These are phyloP conservation scores for Perdita meconis DNA, from an alignment of 2,888 invertebrate genomes.

Conservation along the genomic window DNA sequence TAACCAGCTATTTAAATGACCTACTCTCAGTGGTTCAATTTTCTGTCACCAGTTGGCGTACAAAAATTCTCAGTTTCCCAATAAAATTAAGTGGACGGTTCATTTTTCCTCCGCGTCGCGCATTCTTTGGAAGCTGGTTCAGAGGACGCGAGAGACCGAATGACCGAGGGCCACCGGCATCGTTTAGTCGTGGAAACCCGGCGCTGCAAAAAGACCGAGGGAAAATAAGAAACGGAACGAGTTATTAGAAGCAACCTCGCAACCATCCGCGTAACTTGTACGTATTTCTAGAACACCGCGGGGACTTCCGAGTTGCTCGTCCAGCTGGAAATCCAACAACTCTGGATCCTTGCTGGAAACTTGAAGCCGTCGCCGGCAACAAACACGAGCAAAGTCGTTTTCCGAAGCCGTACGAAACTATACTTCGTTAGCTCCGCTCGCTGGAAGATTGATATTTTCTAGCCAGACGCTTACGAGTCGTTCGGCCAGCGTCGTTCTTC, in stretches of 20 bases:
- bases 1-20: too few species aligned
- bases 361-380: conserved; percentile 5
- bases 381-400: neutral
- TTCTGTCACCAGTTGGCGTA: too few species aligned
- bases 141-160: neutral
- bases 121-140: neutral
- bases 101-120: neutral
- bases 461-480: neutral
- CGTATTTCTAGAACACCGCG: conserved; percentile 25
- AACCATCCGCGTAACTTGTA: neutral
- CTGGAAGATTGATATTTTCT: neutral
- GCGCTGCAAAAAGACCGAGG: neutral
- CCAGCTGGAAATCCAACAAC: conserved; percentile 15
- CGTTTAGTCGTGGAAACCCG: conserved; percentile 2
- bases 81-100: neutral
- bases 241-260: conserved; percentile 24
- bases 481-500: neutral
- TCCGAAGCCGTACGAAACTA: neutral
- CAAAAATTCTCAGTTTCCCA: too few species aligned
- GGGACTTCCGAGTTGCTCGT: neutral
- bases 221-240: conserved; percentile 11
- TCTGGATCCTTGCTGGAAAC: neutral
- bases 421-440: neutral
- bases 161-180: neutral
- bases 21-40: too few species aligned